Evolutionary conservation across 2,888 invertebrate genomes (phyloP).

Genomic region (Himalopsyche tibetana): DNA sequence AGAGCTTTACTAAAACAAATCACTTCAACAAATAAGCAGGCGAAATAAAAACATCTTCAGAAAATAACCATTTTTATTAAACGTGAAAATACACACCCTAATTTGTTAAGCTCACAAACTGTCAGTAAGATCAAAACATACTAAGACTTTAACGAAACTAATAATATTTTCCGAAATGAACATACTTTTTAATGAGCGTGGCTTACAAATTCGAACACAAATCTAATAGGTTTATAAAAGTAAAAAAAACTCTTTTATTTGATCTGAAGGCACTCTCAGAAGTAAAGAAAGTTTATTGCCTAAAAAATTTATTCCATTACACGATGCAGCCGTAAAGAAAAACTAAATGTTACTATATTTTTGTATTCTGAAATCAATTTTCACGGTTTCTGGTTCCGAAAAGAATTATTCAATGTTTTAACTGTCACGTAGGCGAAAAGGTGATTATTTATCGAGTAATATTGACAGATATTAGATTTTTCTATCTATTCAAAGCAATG

Average conservation of each 20-base stretch:
- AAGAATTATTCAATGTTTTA: neutral
- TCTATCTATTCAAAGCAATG: too few relatives aligned
- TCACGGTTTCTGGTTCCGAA: neutral
- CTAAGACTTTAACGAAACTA: too few relatives aligned
- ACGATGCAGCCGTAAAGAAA: neutral
- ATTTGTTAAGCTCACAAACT: too few relatives aligned
- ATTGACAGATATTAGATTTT: too few relatives aligned
- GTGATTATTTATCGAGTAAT: neutral
- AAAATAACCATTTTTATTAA: too few relatives aligned
- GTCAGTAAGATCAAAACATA: too few relatives aligned
- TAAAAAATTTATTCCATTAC: neutral
- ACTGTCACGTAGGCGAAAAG: neutral
- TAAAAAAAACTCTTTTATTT: neutral
- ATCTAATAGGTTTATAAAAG: neutral
- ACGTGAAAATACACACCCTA: too few relatives aligned
- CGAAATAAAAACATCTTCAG: too few relatives aligned
- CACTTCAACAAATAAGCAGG: too few relatives aligned
- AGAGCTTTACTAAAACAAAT: too few relatives aligned
- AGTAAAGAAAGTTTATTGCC: neutral
- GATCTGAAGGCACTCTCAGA: neutral
- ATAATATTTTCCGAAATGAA: too few relatives aligned
- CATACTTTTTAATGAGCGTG: neutral
- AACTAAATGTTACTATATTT: neutral
- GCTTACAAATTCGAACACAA: neutral
- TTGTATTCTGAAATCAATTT: neutral